Evolutionary conservation across 2,888 invertebrate genomes (phyloP), one percentile per base, ranked within the genome.

Genomic region (Aspidiotus rigidus): DNA sequence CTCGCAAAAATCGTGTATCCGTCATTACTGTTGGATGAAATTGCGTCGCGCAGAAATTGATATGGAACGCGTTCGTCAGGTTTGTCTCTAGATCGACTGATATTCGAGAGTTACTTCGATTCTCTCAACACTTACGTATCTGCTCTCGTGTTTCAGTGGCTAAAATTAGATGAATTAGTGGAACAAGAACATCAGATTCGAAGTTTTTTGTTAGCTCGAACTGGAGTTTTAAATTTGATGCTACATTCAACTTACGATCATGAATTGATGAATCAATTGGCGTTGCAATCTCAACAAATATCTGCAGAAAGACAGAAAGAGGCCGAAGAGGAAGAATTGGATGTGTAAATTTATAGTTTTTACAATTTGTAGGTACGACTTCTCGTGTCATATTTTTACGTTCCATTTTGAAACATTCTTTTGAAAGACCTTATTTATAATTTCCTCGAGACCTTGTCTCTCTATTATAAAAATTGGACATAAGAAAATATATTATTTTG

Each of bases 201-300:
- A 6, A 81, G 77, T 70, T 80, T 83, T 62, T 82, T 89, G 82
- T 83, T 86, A 2, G 87, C 85, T 74, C 85, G 97, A 70, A 94
- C 94, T 57, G 95, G 96, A 0, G 92, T 97, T 0, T 80, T 98
- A 13, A 93, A 93, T 0, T 81, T 98, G 1, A 90, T 98, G 89
- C 80, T 98, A n/a, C 96, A 98, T 78, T 94, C 96, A 7, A 96
- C 96, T 0, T 93, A 93, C 77, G 93, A 96, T 79, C 94, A 96
- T 77, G 93, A 92, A 74, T 83, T 91, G 0, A 89, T 92, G 87
- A 90, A 90, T 75, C 83, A 85, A 74, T 80, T 86, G 73, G 42
- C 70, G 6, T 59, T 64, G 13, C 66, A 66, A 28, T 42, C 59
- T 42, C 66, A 66, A 15, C 62, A 69, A 42, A 42, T 42, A 7